Evolutionary conservation across 1,140 invertebrate genomes (phyloP).

Genomic region (Lordiphosa clarofinis): DNA sequence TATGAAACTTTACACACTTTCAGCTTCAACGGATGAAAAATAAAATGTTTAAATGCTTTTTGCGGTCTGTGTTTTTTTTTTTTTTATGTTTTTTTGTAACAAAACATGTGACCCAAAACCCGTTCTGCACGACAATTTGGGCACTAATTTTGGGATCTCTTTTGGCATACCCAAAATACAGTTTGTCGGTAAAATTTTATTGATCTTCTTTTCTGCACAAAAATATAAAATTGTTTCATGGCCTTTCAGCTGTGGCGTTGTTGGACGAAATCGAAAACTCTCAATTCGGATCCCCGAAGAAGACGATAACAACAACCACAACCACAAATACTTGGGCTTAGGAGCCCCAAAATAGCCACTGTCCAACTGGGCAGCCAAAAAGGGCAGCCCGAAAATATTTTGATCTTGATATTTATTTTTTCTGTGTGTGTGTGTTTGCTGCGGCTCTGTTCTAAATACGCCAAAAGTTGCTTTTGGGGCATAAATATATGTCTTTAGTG

Average conservation of each 20-base stretch:
- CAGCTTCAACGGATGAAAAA: constrained; percentile 27
- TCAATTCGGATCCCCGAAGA: constrained; percentile 40
- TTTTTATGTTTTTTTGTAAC: constrained; percentile 20
- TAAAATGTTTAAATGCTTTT: constrained; percentile 49
- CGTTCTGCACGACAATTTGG: constrained; percentile 65
- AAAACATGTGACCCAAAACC: constrained; percentile 60
- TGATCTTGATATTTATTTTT: constrained; percentile 70
- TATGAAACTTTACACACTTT: constrained; percentile 38
- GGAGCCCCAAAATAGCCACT: constrained; percentile 36
- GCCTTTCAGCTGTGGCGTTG: constrained; percentile 16
- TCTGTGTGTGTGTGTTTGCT: constrained; percentile 32
- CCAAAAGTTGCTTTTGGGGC: constrained; percentile 64
- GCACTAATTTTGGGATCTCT: constrained; percentile 59
- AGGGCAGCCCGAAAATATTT: constrained; percentile 69
- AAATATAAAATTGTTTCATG: constrained; percentile 78
- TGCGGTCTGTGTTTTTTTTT: background rate
- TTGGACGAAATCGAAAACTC: constrained; percentile 54
- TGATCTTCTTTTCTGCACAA: constrained; percentile 64
- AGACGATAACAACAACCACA: constrained; percentile 45
- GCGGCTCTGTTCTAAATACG: constrained; percentile 67
- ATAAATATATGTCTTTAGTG: constrained; percentile 78
- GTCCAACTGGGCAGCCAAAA: constrained; percentile 45
- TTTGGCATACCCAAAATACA: constrained; percentile 59
- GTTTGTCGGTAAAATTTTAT: constrained; percentile 76
- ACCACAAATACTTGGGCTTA: constrained; percentile 60